Percentiles rank a stretch among this genome's conserved stretches.
These are phyloP conservation scores for Melanostoma scalare DNA, from an alignment of 2,888 invertebrate species.

Conservation along the genomic window DNA sequence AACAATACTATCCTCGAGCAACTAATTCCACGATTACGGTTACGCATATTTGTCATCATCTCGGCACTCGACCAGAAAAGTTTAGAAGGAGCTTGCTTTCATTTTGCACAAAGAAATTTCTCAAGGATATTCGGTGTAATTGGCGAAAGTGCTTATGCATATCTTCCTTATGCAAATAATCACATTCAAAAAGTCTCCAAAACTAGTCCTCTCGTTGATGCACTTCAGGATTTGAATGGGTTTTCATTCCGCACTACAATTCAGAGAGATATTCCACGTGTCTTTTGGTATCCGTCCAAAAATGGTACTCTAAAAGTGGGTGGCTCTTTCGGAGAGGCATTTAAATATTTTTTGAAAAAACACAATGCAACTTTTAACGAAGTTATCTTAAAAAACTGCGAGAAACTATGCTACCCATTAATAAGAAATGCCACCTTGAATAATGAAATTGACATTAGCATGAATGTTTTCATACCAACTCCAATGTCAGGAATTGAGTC, in stretches of 20 bases:
- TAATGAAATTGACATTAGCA: slow-evolving; percentile 30
- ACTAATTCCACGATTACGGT: neutral
- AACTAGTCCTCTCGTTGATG: neutral
- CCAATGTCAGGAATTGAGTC: neutral
- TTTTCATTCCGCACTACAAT: slow-evolving; percentile 18
- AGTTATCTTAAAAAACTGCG: neutral
- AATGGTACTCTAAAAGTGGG: neutral
- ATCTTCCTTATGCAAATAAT: slow-evolving; percentile 25
- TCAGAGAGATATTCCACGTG: slow-evolving; percentile 19
- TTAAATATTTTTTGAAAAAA: slow-evolving; percentile 22
- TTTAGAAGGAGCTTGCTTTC: neutral
- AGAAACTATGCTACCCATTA: neutral
- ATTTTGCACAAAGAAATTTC: slow-evolving; percentile 31
- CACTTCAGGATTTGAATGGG: slow-evolving; percentile 34
- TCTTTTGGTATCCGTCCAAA: neutral
- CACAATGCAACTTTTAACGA: slow-evolving; percentile 35
- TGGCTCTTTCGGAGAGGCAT: slow-evolving; percentile 21
- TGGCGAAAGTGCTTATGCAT: neutral
- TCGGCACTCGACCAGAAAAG: neutral
- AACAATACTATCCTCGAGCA: neutral
- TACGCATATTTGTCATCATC: slow-evolving; percentile 20
- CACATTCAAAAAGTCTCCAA: slow-evolving; percentile 1
- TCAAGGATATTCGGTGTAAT: slow-evolving; percentile 39
- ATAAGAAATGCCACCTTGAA: slow-evolving; percentile 13
- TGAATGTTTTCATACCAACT: slow-evolving; percentile 17